phyloP scores from a whole-genome alignment of 2,113 vertebrate species.

The Cygnus buccinator region DNA sequence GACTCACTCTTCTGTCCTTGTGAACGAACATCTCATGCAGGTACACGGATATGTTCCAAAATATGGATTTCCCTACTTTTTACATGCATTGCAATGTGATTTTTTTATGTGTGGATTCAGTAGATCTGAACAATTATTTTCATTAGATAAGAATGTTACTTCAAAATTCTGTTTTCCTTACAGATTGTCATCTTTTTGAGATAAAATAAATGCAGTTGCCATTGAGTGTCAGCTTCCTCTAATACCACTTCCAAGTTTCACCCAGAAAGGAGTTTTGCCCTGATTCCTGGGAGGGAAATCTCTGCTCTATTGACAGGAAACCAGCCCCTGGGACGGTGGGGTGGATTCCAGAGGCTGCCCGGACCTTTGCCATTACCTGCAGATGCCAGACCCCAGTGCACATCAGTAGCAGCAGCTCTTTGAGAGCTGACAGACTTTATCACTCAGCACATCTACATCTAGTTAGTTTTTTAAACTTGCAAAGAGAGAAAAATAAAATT shows the following conservation, averaged over 20 bases:
- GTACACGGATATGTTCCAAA: neutral
- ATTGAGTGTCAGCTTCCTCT: neutral
- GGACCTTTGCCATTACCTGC: neutral
- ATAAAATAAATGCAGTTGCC: neutral
- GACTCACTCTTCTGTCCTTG: neutral
- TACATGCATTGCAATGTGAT: neutral
- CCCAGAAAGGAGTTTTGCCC: neutral
- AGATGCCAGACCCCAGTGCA: neutral
- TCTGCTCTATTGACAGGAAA: neutral
- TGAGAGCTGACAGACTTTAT: neutral
- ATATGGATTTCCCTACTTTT: neutral
- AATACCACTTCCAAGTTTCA: neutral
- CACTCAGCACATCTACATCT: neutral
- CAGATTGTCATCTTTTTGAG: neutral
- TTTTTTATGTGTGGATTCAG: neutral
- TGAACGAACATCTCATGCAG: neutral
- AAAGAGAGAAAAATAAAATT: neutral
- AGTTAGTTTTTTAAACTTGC: neutral
- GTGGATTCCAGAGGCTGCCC: neutral
- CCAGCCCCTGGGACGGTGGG: neutral
- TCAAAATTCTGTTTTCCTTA: neutral
- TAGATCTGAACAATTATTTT: neutral
- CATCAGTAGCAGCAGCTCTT: neutral
- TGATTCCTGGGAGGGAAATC: neutral
- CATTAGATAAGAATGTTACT: neutral